Evolutionary conservation across 2,888 invertebrate species (phyloP).

Genomic region (Acrobasis suavella): DNA sequence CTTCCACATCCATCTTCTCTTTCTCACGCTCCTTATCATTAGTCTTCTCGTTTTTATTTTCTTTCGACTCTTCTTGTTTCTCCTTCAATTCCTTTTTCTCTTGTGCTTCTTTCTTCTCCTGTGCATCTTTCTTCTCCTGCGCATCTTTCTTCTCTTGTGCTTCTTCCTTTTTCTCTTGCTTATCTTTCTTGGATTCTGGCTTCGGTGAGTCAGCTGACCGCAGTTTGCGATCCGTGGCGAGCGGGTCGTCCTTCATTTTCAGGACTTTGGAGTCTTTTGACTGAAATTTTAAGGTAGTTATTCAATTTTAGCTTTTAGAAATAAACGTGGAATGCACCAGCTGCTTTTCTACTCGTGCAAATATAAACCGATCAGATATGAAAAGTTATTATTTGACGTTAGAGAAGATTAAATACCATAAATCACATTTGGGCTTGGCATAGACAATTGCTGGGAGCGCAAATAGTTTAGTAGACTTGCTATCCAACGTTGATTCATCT

Average conservation of each 20-base stretch:
- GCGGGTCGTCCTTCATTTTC: slow-evolving; percentile 60
- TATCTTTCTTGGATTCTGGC: slow-evolving; percentile 48
- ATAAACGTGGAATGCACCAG: no score
- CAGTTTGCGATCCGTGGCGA: slow-evolving; percentile 58
- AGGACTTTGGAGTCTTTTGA: slow-evolving; percentile 65
- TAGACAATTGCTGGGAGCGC: no score
- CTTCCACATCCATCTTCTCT: slow-evolving; percentile 48
- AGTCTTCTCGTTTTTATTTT: slow-evolving; percentile 30
- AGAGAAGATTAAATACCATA: no score
- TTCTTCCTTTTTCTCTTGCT: no score
- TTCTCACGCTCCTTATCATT: slow-evolving; percentile 29
- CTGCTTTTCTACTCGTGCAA: no score
- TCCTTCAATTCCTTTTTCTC: slow-evolving; percentile 38
- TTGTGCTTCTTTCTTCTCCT: slow-evolving; percentile 31
- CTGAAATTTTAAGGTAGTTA: slow-evolving; percentile 45
- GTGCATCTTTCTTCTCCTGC: slow-evolving; percentile 31
- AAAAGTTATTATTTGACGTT: no score
- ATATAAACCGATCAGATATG: no score
- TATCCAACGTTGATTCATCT: no score
- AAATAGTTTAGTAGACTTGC: no score
- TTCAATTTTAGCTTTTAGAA: no score
- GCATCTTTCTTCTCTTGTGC: no score
- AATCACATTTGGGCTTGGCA: no score
- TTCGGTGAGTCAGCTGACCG: slow-evolving; percentile 67
- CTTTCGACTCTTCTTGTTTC: slow-evolving; percentile 32